These are phyloP conservation scores for Drosophila quinaria DNA, from an alignment of 2,888 invertebrate genomes.

Conservation along the genomic window DNA sequence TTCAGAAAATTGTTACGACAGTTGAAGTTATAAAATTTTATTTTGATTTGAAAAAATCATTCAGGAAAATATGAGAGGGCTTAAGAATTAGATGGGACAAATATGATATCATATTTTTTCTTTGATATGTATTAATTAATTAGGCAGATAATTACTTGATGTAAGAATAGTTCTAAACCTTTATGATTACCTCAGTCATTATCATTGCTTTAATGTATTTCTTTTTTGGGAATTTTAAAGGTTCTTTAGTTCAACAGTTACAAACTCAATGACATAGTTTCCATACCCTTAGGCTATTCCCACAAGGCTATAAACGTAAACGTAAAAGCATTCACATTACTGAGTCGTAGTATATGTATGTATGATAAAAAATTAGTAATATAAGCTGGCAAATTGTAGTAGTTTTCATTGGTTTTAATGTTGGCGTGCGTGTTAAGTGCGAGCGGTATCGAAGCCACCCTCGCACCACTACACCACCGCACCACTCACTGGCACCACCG, in stretches of 20 bases:
- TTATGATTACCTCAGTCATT: neutral
- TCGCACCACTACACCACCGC: slow-evolving; percentile 18
- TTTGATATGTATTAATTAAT: slow-evolving; percentile 5
- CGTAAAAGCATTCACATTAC: slow-evolving; percentile 50
- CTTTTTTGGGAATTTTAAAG: slow-evolving; percentile 3
- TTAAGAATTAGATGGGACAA: neutral
- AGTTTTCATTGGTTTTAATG: slow-evolving; percentile 81
- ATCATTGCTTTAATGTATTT: slow-evolving; percentile 2
- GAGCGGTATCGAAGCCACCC: slow-evolving; percentile 58
- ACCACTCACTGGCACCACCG: no score
- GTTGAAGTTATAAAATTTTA: no score
- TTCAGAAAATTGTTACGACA: no score
- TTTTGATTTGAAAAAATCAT: no score
- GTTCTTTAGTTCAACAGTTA: neutral
- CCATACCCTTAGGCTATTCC: slow-evolving; percentile 24
- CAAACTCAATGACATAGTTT: slow-evolving; percentile 50
- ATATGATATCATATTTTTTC: neutral
- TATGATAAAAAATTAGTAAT: slow-evolving; percentile 74
- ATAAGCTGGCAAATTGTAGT: slow-evolving; percentile 78
- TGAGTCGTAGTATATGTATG: slow-evolving; percentile 17
- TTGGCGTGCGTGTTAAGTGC: slow-evolving; percentile 77
- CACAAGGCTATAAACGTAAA: slow-evolving; percentile 38
- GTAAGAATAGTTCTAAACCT: neutral
- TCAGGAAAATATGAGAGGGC: no score
- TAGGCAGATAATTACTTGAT: neutral